These are phyloP conservation scores for Ptychodera flava DNA, from an alignment of 35 echinoderm and acorn worm species.

Conservation along the genomic window DNA sequence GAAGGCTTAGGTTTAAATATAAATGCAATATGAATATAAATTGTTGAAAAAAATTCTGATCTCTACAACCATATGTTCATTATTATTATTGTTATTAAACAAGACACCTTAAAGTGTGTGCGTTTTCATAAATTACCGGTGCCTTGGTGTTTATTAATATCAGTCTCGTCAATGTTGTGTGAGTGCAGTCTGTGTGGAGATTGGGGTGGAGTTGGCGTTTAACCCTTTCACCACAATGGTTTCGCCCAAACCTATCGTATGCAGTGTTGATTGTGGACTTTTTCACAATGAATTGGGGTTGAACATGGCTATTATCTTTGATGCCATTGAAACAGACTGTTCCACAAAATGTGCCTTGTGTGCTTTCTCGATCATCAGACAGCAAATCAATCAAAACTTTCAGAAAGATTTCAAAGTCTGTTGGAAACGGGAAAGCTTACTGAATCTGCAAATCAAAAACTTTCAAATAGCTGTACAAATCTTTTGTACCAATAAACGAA, in stretches of 20 bases:
- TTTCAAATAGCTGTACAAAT: no score
- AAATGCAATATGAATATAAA: slow-evolving; percentile 2
- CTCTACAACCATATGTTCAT: background rate
- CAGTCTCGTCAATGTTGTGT: background rate
- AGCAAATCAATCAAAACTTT: no score
- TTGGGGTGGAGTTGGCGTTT: background rate
- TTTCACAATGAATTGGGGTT: background rate
- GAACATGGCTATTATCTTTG: background rate
- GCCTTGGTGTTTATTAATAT: background rate
- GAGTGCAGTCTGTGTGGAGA: background rate
- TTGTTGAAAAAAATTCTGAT: background rate
- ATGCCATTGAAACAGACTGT: no score
- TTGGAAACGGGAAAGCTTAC: no score
- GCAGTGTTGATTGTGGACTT: background rate
- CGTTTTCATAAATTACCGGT: background rate
- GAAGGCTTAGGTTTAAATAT: slow-evolving; percentile 1
- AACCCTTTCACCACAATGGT: no score
- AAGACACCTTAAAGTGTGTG: background rate
- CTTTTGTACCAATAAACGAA: no score
- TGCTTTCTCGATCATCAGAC: no score
- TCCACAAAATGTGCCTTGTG: no score
- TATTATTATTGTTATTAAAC: background rate
- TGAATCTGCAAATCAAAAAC: no score
- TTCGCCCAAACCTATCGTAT: no score
- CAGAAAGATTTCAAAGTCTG: no score